These are phyloP conservation scores for Diarsia rubi DNA, from an alignment of 2,888 invertebrate genomes.

Conservation along the genomic window DNA sequence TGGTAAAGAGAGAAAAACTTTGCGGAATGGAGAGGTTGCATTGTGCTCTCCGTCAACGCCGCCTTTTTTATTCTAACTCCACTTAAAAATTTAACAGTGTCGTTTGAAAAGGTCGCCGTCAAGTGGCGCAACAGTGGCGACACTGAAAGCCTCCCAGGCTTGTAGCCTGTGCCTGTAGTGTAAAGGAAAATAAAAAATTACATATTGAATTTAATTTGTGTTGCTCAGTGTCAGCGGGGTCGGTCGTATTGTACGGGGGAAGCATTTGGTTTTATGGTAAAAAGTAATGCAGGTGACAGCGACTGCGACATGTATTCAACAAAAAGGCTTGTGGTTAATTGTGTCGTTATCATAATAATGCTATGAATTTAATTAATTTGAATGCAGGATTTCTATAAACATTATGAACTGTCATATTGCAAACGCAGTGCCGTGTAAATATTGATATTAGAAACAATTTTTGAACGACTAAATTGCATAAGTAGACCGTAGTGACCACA, in stretches of 20 bases:
- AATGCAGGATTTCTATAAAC: background rate
- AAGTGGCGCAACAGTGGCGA: constrained; percentile 64
- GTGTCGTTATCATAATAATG: constrained; percentile 4
- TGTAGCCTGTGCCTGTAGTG: constrained; percentile 11
- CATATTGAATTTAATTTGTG: constrained; percentile 66
- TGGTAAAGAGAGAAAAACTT: constrained; percentile 63
- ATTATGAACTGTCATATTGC: background rate
- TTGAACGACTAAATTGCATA: background rate
- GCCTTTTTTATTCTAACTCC: constrained; percentile 66
- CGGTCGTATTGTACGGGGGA: background rate
- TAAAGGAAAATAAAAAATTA: constrained; percentile 61
- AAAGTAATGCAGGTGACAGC: constrained; percentile 8
- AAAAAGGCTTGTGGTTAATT: constrained; percentile 8
- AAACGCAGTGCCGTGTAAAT: no score
- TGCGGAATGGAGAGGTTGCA: constrained; percentile 48
- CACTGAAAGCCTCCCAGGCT: constrained; percentile 53
- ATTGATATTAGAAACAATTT: background rate
- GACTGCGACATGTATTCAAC: constrained; percentile 10
- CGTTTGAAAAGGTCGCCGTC: constrained; percentile 65
- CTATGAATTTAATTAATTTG: background rate
- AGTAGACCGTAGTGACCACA: background rate
- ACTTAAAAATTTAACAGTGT: constrained; percentile 67
- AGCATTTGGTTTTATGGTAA: constrained; percentile 20
- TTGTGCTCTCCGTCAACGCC: constrained; percentile 60
- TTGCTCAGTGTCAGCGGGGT: constrained; percentile 34